Evolutionary conservation across 2,888 invertebrate genomes (phyloP).

Genomic region (Eupithecia insigniata): DNA sequence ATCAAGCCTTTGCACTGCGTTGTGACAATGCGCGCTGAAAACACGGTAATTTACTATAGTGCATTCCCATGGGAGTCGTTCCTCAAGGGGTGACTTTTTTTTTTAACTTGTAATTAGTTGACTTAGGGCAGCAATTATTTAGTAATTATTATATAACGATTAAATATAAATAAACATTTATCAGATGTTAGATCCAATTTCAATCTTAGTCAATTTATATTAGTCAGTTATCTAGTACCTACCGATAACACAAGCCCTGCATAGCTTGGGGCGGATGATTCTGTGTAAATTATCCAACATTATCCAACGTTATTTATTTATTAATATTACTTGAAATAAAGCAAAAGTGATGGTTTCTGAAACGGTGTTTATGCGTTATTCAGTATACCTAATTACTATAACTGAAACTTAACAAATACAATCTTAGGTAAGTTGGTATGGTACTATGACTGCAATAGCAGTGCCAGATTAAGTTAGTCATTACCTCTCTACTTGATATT

Average conservation of each 20-base stretch:
- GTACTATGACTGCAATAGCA: neutral
- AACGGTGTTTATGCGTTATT: neutral
- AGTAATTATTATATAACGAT: no score
- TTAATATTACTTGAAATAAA: neutral
- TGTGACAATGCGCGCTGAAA: neutral
- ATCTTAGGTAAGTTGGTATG: neutral
- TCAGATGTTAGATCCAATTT: neutral
- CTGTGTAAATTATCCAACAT: no score
- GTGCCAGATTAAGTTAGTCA: conserved; percentile 29
- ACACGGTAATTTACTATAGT: neutral
- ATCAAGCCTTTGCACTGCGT: neutral
- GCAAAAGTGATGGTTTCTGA: neutral
- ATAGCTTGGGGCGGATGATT: no score
- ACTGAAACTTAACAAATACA: neutral
- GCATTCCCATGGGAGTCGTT: neutral
- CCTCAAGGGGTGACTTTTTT: neutral
- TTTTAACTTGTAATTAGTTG: no score
- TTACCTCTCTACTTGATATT: conserved; percentile 32
- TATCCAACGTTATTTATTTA: no score
- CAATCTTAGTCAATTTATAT: neutral
- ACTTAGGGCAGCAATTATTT: no score
- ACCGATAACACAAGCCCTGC: no score
- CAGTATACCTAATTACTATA: neutral
- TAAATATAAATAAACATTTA: neutral
- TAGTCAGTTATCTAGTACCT: no score